Evolutionary conservation across 1,140 invertebrate genomes (phyloP).

Genomic region (Drosophila ogumai): DNA sequence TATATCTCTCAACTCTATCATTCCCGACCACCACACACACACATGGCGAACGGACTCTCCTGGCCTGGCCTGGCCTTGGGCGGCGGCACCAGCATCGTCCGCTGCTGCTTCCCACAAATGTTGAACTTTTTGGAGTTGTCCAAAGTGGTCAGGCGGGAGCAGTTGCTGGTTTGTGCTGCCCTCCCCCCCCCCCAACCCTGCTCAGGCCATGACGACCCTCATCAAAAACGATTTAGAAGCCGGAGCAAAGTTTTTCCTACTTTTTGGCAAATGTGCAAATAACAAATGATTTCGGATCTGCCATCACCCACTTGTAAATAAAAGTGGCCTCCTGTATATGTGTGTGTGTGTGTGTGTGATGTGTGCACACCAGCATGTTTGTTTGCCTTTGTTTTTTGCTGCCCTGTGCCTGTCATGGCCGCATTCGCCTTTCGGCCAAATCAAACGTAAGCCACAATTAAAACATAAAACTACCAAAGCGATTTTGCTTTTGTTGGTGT

Average conservation of each 20-base stretch:
- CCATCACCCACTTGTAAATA: constrained; percentile 79
- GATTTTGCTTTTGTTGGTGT: constrained; percentile 32
- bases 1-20: constrained; percentile 12
- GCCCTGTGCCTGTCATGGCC: constrained; percentile 63
- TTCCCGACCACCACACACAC: constrained; percentile 1
- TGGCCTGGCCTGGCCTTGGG: neutral
- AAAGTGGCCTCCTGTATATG: constrained; percentile 49
- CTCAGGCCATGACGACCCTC: constrained; percentile 50
- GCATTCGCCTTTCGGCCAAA: constrained; percentile 69
- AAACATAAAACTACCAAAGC: constrained; percentile 71
- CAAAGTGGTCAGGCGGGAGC: constrained; percentile 43
- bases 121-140: constrained; percentile 38
- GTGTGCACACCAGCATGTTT: constrained; percentile 71
- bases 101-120: constrained; percentile 10
- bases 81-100: constrained; percentile 7
- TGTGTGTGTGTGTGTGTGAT: constrained; percentile 28
- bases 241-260: constrained; percentile 66
- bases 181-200: too few species aligned
- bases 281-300: constrained; percentile 80
- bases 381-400: constrained; percentile 75
- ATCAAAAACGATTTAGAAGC: constrained; percentile 79
- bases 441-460: constrained; percentile 82
- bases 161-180: constrained; percentile 1
- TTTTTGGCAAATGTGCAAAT: constrained; percentile 78
- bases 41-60: neutral